Evolutionary conservation across 1,140 invertebrate genomes (phyloP).

Genomic region (Pomacea maculata): DNA sequence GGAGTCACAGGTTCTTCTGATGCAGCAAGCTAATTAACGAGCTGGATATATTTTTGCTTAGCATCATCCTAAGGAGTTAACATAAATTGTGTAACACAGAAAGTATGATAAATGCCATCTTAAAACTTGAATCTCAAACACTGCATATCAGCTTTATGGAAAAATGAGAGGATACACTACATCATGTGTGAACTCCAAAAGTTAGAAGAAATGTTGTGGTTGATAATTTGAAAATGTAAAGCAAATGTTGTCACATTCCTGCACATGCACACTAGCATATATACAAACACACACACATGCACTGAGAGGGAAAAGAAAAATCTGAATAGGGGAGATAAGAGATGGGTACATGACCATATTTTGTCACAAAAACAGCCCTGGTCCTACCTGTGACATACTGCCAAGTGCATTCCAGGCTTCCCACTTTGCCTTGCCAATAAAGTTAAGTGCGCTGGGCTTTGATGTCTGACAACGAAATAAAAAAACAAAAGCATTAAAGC

Average conservation of each 20-base stretch:
- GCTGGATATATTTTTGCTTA: slow-evolving; percentile 43
- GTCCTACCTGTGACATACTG: slow-evolving; percentile 62
- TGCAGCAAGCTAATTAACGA: slow-evolving; percentile 41
- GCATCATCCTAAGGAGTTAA: slow-evolving; percentile 46
- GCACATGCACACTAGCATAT: not conserved
- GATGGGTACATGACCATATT: no score
- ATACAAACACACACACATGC: not conserved
- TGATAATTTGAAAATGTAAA: not conserved
- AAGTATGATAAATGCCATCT: no score
- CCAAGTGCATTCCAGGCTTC: slow-evolving; percentile 72
- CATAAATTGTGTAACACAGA: no score
- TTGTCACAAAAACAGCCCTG: no score
- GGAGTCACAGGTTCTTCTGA: not conserved
- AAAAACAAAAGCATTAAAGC: no score
- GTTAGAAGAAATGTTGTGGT: no score
- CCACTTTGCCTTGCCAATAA: slow-evolving; percentile 74
- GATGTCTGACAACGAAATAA: slow-evolving; percentile 60
- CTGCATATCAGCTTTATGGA: no score
- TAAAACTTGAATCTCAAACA: no score
- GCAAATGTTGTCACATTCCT: not conserved
- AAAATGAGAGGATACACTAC: no score
- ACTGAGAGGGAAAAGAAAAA: not conserved
- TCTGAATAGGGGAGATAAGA: not conserved
- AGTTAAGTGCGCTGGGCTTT: slow-evolving; percentile 73
- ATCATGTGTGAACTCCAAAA: no score